A percentile compares a stretch with the other conserved stretches of the same genome.
Evolutionary conservation across 2,888 invertebrate genomes (phyloP).

Genomic region (Limnephilus marmoratus): DNA sequence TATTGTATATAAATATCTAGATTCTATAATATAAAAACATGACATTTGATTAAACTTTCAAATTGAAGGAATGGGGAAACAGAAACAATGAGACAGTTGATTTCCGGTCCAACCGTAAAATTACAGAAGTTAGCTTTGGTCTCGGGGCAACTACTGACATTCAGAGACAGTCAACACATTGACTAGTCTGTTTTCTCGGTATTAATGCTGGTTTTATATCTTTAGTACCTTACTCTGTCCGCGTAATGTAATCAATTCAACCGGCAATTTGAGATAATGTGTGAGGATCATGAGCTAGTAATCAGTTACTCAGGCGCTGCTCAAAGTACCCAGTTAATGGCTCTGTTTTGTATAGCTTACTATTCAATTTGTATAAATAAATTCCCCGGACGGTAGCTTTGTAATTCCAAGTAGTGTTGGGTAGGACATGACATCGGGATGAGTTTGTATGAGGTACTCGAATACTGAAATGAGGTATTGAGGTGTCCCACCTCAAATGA

Average conservation of each 20-base stretch:
- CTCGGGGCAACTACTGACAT: constrained; percentile 18
- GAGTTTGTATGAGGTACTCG: no score
- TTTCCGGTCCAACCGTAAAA: not conserved
- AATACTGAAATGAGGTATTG: no score
- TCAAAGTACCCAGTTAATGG: not conserved
- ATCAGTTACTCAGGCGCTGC: not conserved
- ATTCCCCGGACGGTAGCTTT: constrained; percentile 4
- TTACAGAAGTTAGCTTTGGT: constrained; percentile 3
- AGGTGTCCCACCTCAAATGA: no score
- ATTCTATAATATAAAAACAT: not conserved
- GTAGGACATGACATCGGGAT: no score
- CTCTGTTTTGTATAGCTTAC: constrained; percentile 2
- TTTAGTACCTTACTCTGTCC: not conserved
- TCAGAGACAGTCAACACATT: not conserved
- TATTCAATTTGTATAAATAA: constrained; percentile 28
- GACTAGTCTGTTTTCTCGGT: not conserved
- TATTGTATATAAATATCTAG: not conserved
- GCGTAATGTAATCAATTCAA: constrained; percentile 3
- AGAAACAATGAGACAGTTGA: not conserved
- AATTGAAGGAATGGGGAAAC: not conserved
- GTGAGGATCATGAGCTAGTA: constrained; percentile 17
- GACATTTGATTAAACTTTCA: not conserved
- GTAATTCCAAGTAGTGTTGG: not conserved
- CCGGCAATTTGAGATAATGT: constrained; percentile 28
- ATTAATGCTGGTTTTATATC: not conserved